Base-by-base conservation (phyloP, 2,888 invertebrate genomes). In the Ditula angustiorana region DNA sequence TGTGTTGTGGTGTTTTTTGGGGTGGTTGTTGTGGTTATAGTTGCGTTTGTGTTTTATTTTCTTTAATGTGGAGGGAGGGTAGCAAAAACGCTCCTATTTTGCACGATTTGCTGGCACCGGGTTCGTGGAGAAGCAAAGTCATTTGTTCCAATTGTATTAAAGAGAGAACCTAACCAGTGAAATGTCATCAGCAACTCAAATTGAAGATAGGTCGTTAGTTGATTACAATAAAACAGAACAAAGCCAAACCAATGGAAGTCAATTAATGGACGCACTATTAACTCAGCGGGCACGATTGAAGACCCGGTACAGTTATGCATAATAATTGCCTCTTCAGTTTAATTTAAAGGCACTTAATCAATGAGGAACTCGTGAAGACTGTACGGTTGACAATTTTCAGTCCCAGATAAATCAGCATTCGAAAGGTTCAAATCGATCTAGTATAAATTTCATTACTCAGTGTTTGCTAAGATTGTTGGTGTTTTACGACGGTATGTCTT, bases 321-420 rank as follows among this genome's bases (percentile, higher is more conserved):
- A 86, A 84, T 86, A 88, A 88, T 88, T 84, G 82, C 77, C 81
- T 82, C 83, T 83, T 85, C 83, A 82, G 77, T 78, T 82, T 82
- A 82, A 87, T 87, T 87, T 87, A 85, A 79, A 83, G 79, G 76
- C 82, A 79, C 78, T 83, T 82, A 78, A 83, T 74, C 81, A 80
- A 79, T 79, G 81, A 80, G 74, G 77, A 78, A 80, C 74, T 81
- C 74, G 74, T 70, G 77, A 74, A 74, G 74, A 70, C 72, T 74
- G 72, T 74, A 33, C 46, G 5, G 44, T 75, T 72, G 73, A 71
- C 74, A 71, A 68, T 55, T 44, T 37, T 23, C 26, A 58, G 21
- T 37, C 8, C 35, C 49, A 26, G 55, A 49, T 21, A n/a, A 60
- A 13, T 53, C 37, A 60, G 37, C 50, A 61, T 61, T 21, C 23